Percentiles rank a stretch among this genome's conserved stretches.
Evolutionary conservation across 37 sponge, comb jelly and placozoan species (phyloP).

Genomic region (Mnemiopsis leidyi): DNA sequence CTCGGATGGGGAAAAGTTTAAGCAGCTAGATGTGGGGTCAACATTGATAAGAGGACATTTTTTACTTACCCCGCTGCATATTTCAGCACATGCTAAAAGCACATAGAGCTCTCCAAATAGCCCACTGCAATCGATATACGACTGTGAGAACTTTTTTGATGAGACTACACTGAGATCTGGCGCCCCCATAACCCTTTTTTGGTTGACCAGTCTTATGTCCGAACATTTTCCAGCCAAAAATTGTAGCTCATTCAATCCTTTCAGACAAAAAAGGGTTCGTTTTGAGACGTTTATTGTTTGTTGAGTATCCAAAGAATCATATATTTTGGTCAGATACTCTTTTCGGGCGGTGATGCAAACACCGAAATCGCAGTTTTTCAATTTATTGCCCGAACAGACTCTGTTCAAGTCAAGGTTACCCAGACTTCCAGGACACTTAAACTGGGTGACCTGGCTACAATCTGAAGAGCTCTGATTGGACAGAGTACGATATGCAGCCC

Average conservation of each 20-base stretch:
- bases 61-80: too few species aligned
- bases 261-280: not conserved
- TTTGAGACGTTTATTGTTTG: too few species aligned
- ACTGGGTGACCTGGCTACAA: not conserved
- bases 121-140: not conserved
- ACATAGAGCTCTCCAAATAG: conserved; percentile 30
- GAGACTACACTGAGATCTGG: too few species aligned
- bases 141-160: too few species aligned
- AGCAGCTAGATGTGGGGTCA: not conserved
- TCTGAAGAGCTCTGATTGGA: too few species aligned
- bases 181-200: too few species aligned
- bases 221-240: not conserved
- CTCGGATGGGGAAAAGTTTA: not conserved
- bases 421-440: not conserved
- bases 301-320: too few species aligned
- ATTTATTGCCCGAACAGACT: not conserved
- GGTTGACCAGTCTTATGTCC: too few species aligned
- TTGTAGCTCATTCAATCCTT: not conserved
- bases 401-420: not conserved
- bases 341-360: not conserved
- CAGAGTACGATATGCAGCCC: too few species aligned
- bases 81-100: not conserved
- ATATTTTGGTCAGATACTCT: not conserved
- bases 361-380: not conserved
- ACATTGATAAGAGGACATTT: too few species aligned